Percentiles rank a stretch among this genome's conserved stretches.
Conservation (phyloP, 2,113 vertebrate genomes). For the Odontesthes bonariensis region DNA sequence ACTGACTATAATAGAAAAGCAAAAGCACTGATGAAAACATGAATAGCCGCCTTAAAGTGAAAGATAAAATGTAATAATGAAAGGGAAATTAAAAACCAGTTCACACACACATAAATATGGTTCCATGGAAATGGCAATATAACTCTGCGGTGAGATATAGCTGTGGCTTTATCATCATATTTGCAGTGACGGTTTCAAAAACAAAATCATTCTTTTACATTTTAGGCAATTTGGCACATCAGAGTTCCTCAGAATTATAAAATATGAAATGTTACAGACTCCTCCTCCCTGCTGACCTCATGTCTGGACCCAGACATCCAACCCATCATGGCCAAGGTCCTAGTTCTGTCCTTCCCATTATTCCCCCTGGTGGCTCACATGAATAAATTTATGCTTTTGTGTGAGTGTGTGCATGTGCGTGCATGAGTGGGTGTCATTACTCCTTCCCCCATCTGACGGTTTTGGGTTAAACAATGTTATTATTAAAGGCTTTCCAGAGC, state of each 20-base stretch:
- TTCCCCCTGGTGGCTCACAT: constrained; percentile 53
- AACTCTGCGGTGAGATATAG: not conserved
- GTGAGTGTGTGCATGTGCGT: not conserved
- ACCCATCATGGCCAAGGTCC: constrained; percentile 66
- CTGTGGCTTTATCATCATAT: constrained; percentile 15
- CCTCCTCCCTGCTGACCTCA: constrained; percentile 37
- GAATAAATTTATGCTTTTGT: constrained; percentile 29
- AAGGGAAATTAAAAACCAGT: not conserved
- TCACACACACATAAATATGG: not conserved
- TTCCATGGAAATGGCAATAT: not conserved
- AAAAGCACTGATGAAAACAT: not conserved
- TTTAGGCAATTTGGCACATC: constrained; percentile 11
- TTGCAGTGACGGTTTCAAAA: constrained; percentile 3
- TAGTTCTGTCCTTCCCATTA: constrained; percentile 76
- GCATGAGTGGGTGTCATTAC: constrained; percentile 66
- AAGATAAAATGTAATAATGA: not conserved
- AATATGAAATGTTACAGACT: constrained; percentile 36
- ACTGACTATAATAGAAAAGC: not conserved
- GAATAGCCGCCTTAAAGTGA: not conserved
- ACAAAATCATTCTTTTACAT: not conserved
- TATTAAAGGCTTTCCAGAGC: constrained; percentile 75
- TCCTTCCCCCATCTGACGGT: constrained; percentile 74
- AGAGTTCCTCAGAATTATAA: constrained; percentile 42
- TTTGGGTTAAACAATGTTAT: constrained; percentile 83
- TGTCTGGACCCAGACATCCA: constrained; percentile 40